A percentile compares a stretch with the other conserved stretches of the same genome.
phyloP scores from a whole-genome alignment of 1,140 invertebrate genomes.

The Mizuhopecten yessoensis region DNA sequence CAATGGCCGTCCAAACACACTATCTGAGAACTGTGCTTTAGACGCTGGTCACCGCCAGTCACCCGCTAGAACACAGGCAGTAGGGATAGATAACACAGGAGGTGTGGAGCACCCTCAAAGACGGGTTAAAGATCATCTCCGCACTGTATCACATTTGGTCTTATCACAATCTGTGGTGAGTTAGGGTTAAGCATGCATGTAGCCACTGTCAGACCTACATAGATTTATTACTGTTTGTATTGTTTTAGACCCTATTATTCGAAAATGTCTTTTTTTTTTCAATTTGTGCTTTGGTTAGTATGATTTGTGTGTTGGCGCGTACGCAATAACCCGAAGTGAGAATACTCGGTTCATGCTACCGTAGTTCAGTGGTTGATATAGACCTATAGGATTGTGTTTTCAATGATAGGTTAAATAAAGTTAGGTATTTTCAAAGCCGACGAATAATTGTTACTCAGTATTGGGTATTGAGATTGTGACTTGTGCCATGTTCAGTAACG shows the following conservation, averaged over 20 bases:
- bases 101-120: not conserved
- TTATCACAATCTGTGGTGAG: not conserved
- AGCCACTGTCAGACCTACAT: not conserved
- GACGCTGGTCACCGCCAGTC: not conserved
- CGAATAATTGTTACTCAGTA: no score
- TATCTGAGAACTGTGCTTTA: not conserved
- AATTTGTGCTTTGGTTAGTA: conserved; percentile 18
- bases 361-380: no score
- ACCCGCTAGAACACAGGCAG: not conserved
- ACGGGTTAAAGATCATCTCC: not conserved
- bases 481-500: no score
- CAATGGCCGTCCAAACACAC: not conserved
- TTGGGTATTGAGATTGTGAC: no score
- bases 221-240: not conserved
- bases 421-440: no score
- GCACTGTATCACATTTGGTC: not conserved
- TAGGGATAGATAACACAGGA: not conserved
- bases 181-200: not conserved
- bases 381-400: no score
- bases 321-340: not conserved
- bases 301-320: not conserved
- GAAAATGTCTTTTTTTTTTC: not conserved
- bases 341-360: not conserved
- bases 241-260: not conserved
- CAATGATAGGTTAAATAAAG: no score